These are phyloP conservation scores for Delphinapterus leucas DNA, from an alignment of 2,113 vertebrate genomes.

Conservation along the genomic window DNA sequence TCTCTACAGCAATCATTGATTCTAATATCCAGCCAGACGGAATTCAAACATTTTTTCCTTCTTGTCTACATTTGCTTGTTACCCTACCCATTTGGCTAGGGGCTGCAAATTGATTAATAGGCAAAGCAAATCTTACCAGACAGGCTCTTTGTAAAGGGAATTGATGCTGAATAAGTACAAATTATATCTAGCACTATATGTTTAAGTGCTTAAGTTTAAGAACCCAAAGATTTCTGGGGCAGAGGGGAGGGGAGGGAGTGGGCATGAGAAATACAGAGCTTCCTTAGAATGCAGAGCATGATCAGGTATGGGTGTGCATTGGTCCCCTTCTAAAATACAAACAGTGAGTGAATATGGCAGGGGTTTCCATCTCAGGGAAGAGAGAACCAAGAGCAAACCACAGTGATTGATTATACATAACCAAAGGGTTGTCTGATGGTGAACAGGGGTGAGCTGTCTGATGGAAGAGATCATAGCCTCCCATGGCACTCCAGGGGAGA, in stretches of 20 bases:
- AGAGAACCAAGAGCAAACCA: not conserved
- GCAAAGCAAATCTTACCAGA: not conserved
- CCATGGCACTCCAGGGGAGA: not conserved
- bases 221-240: not conserved
- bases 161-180: not conserved
- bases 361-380: not conserved
- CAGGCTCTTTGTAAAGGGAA: not conserved
- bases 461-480: not conserved
- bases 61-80: constrained; percentile 26
- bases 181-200: not conserved
- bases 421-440: not conserved
- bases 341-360: not conserved
- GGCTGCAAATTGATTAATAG: constrained; percentile 15
- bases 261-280: not conserved
- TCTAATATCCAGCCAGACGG: constrained; percentile 37
- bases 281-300: not conserved
- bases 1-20: not conserved
- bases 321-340: not conserved
- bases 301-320: not conserved
- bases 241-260: not conserved
- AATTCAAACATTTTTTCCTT: not conserved
- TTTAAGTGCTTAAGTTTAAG: constrained; percentile 36
- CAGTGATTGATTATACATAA: accelerated
- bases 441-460: not conserved
- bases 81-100: not conserved